phyloP scores from a whole-genome alignment of 2,113 vertebrate genomes.

The Corvus cornix region DNA sequence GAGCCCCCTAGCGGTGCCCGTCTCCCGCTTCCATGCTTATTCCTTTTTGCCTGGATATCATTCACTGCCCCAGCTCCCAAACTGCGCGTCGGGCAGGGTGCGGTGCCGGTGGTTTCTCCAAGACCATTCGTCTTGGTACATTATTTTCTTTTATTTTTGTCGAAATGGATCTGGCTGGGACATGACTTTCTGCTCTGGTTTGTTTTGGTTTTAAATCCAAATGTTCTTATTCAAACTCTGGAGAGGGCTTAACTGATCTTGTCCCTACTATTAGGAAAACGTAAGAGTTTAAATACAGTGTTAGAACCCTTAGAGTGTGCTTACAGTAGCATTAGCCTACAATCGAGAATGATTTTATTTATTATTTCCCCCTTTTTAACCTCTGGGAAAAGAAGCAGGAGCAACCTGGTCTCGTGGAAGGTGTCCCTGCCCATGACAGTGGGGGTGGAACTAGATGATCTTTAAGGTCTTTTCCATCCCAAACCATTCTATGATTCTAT shows the following conservation, averaged over 20 bases:
- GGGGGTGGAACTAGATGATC: not conserved
- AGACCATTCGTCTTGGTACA: rapidly evolving
- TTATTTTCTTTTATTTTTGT: not conserved
- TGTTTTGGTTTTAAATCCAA: not conserved
- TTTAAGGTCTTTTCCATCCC: not conserved
- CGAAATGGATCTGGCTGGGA: not conserved
- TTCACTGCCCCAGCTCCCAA: not conserved
- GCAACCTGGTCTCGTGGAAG: not conserved
- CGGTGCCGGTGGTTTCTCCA: not conserved
- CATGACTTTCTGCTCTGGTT: not conserved
- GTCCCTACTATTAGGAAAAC: not conserved
- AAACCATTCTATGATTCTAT: not conserved
- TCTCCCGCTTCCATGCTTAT: rapidly evolving
- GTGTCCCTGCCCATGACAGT: not conserved
- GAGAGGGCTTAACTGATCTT: not conserved
- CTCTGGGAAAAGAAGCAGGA: not conserved
- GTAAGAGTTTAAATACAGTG: not conserved
- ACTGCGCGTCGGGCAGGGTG: not conserved
- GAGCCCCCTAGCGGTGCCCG: not conserved
- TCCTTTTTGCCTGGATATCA: not conserved
- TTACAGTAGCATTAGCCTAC: not conserved
- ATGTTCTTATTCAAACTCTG: not conserved
- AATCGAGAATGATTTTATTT: not conserved
- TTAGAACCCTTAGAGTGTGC: not conserved
- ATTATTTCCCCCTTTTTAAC: not conserved